Percentiles rank a stretch among this genome's conserved stretches.
Evolutionary conservation across 2,113 vertebrate species (phyloP).

Genomic region (Caranx ignobilis): DNA sequence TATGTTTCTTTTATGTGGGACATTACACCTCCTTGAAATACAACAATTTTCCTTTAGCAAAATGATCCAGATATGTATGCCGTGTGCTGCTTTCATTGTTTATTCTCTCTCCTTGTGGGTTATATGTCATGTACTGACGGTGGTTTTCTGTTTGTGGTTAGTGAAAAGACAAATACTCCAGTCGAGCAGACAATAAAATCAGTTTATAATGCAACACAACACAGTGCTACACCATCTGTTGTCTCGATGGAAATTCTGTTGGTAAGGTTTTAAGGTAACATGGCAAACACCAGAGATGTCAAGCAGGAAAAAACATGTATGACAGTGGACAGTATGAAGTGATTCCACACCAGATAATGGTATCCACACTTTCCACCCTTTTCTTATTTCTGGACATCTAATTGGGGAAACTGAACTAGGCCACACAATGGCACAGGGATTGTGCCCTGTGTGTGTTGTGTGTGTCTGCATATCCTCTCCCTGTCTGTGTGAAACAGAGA

Average conservation of each 20-base stretch:
- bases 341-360: not conserved
- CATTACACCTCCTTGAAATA: not conserved
- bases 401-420: conserved; percentile 43
- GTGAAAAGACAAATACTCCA: conserved; percentile 34
- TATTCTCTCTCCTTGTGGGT: not conserved
- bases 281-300: conserved; percentile 27
- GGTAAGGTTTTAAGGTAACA: conserved; percentile 9
- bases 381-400: conserved; percentile 27
- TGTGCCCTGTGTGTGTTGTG: conserved; percentile 26
- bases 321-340: conserved; percentile 18
- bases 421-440: conserved; percentile 23
- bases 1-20: not conserved
- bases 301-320: conserved; percentile 29
- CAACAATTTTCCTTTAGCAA: not conserved
- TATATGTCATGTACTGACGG: not conserved
- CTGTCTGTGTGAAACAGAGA: conserved; percentile 64
- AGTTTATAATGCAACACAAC: conserved; percentile 25
- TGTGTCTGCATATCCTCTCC: conserved; percentile 52
- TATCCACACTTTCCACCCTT: not conserved
- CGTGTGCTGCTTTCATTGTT: conserved; percentile 2
- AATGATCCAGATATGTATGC: conserved; percentile 7
- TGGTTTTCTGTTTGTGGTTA: conserved; percentile 21
- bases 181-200: conserved; percentile 5
- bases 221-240: conserved; percentile 19
- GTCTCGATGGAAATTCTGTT: conserved; percentile 30